A percentile compares a stretch with the other conserved stretches of the same genome.
Evolutionary conservation across 1,140 invertebrate species (phyloP).

Genomic region (Tribolium madens): DNA sequence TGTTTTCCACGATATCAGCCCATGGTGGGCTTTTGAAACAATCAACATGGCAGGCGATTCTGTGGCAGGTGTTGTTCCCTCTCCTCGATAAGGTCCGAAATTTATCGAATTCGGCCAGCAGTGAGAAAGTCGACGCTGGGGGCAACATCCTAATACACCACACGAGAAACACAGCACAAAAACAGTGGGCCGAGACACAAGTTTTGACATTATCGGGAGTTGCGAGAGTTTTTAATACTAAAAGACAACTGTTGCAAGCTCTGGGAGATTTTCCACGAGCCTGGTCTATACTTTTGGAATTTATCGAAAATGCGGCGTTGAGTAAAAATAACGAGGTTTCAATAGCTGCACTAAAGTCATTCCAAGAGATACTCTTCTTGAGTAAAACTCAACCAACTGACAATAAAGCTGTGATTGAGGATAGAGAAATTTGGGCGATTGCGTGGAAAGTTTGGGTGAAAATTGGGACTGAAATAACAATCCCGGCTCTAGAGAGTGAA

Average conservation of each 20-base stretch:
- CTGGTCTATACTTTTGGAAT: conserved; percentile 92
- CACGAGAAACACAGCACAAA: conserved; percentile 97
- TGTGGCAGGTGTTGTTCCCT: conserved; percentile 96
- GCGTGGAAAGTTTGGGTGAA: conserved; percentile 90
- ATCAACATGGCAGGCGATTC: conserved; percentile 89
- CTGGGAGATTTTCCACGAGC: conserved; percentile 92
- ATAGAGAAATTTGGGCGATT: conserved; percentile 79
- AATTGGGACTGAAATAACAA: conserved; percentile 84
- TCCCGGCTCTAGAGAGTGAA: conserved; percentile 71
- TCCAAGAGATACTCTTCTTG: conserved; percentile 91
- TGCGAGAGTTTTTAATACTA: conserved; percentile 86
- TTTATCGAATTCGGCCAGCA: conserved; percentile 92
- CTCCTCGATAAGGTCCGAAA: conserved; percentile 92
- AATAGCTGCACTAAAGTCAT: conserved; percentile 92
- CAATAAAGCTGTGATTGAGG: conserved; percentile 63
- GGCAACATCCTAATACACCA: conserved; percentile 98
- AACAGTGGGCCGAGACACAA: conserved; percentile 98
- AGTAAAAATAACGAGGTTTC: conserved; percentile 96
- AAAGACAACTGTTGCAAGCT: conserved; percentile 85
- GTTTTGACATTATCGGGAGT: conserved; percentile 75
- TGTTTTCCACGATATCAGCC: conserved; percentile 97
- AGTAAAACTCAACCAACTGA: conserved; percentile 67
- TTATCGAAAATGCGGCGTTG: conserved; percentile 92
- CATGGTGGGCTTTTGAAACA: conserved; percentile 91
- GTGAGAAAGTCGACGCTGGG: conserved; percentile 91